A percentile compares a stretch with the other conserved stretches of the same genome.
Conservation (phyloP, 1,140 invertebrate genomes). For the Heliconius himera region DNA sequence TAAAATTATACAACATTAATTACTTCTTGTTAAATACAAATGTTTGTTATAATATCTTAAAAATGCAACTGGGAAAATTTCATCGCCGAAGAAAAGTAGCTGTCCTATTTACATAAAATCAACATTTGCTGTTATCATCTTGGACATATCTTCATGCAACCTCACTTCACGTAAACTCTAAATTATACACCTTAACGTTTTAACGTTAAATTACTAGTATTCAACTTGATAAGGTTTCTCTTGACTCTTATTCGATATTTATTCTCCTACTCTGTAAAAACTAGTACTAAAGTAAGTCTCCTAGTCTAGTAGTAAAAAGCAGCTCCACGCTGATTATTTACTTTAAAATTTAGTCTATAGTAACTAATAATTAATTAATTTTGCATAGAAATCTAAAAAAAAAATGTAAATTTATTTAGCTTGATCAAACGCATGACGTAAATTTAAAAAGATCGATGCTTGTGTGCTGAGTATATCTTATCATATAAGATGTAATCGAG, state of each 20-base stretch:
- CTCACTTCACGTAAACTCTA: neutral
- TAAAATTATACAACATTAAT: too few relatives aligned
- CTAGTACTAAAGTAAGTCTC: too few relatives aligned
- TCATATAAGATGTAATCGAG: slow-evolving; percentile 27
- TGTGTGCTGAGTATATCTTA: slow-evolving; percentile 11
- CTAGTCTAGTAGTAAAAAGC: too few relatives aligned
- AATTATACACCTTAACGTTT: neutral
- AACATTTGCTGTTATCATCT: neutral
- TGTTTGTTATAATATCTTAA: neutral
- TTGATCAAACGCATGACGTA: neutral
- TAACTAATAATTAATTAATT: too few relatives aligned
- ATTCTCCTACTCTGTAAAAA: too few relatives aligned
- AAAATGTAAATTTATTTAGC: too few relatives aligned
- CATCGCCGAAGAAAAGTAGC: neutral
- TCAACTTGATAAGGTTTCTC: too few relatives aligned
- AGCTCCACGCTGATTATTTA: too few relatives aligned
- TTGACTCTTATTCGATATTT: too few relatives aligned
- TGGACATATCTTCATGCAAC: neutral
- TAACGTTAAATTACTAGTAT: neutral
- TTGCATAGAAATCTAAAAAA: too few relatives aligned
- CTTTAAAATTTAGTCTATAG: too few relatives aligned
- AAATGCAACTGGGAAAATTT: neutral
- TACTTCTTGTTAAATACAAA: neutral
- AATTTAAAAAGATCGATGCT: neutral
- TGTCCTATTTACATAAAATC: neutral